Conservation (phyloP, 2,797 vertebrate genomes). For the Ctenopoma multispine region DNA sequence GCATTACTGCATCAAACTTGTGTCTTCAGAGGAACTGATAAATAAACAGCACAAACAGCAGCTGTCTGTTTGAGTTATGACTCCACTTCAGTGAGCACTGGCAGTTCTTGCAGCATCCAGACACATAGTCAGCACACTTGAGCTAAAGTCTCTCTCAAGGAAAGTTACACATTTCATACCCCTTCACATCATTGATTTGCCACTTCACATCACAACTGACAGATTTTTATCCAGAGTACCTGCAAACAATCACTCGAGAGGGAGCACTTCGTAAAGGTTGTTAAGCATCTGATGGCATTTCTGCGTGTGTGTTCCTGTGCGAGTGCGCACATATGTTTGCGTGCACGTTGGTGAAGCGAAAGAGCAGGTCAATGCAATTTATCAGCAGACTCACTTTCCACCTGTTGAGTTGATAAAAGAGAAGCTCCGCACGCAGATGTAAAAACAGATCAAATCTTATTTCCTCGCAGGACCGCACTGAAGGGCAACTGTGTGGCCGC, state of each 20-base stretch:
- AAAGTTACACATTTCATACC: conserved; percentile 72
- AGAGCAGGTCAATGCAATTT: conserved; percentile 82
- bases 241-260: conserved; percentile 76
- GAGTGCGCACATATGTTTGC: conserved; percentile 56
- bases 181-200: conserved; percentile 78
- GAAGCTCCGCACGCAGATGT: conserved; percentile 75
- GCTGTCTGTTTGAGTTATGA: conserved; percentile 67
- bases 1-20: conserved; percentile 28
- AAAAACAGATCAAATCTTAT: conserved; percentile 86
- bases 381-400: conserved; percentile 84
- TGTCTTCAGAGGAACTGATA: conserved; percentile 37
- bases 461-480: conserved; percentile 84
- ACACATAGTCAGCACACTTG: conserved; percentile 58
- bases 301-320: conserved; percentile 69
- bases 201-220: conserved; percentile 81
- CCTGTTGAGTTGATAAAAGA: conserved; percentile 87
- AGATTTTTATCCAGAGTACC: conserved; percentile 82
- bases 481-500: conserved; percentile 86
- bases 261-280: conserved; percentile 62
- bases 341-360: conserved; percentile 29
- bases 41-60: conserved; percentile 47
- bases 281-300: conserved; percentile 74
- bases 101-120: conserved; percentile 49
- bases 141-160: conserved; percentile 63
- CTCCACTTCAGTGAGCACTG: conserved; percentile 76